A percentile compares a stretch with the other conserved stretches of the same genome.
phyloP scores from a whole-genome alignment of 2,888 invertebrate genomes.

The Seladonia tumulorum region DNA sequence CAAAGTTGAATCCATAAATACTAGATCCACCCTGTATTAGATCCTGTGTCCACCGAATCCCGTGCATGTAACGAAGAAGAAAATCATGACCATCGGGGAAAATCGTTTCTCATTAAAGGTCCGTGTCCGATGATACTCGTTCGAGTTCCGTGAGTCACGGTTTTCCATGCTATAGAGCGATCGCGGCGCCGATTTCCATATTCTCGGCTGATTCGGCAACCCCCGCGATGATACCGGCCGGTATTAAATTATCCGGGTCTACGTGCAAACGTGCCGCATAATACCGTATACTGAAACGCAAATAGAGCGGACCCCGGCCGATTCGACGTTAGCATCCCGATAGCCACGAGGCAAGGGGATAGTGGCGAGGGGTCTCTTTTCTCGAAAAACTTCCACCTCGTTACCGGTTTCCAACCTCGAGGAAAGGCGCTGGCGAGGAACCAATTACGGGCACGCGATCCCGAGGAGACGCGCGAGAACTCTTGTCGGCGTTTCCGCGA shows the following conservation, averaged over 20 bases:
- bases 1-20: too few species aligned
- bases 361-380: constrained; percentile 52
- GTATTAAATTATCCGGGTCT: constrained; percentile 67
- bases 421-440: constrained; percentile 59
- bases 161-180: constrained; percentile 25
- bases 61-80: neutral
- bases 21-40: too few species aligned
- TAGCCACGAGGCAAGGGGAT: neutral
- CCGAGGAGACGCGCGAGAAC: constrained; percentile 63
- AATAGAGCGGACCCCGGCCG: constrained; percentile 63
- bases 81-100: neutral
- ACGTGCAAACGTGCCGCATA: constrained; percentile 61
- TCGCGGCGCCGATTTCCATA: constrained; percentile 50
- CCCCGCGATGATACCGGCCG: constrained; percentile 34
- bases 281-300: constrained; percentile 62
- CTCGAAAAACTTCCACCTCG: constrained; percentile 66
- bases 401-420: constrained; percentile 69
- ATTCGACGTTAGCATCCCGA: constrained; percentile 35
- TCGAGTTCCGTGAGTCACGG: constrained; percentile 15
- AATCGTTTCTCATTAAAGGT: neutral
- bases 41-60: neutral
- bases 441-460: constrained; percentile 74
- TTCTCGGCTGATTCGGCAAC: constrained; percentile 38
- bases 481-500: constrained; percentile 66
- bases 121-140: constrained; percentile 2